Base-by-base conservation (phyloP, 1,140 invertebrate genomes). In the Drosophila pruinosa region DNA sequence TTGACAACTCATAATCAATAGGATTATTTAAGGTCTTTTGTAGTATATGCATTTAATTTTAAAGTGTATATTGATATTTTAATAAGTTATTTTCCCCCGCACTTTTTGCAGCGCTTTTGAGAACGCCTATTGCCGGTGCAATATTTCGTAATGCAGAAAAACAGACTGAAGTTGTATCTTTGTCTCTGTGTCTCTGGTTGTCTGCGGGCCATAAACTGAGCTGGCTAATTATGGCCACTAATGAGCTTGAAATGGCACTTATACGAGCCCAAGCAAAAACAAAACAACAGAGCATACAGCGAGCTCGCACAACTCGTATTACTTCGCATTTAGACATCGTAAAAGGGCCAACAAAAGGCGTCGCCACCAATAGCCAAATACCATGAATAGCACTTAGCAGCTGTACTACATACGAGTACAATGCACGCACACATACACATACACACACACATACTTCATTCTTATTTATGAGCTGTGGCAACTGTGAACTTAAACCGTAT, bases 161-260 rank as follows among this genome's bases (percentile, higher is more conserved):
- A 47, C 15, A 3, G 61, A 59, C 78, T 72, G 69, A 31, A 54
- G 31, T 52, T 43, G 53, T 74, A 47, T 61, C 62, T 83, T 65
- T 78, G 75, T 59, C 36, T 36, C 65, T 12, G 48, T 26, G 61
- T 41, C 48, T 58, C 47, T 58, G 54, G 72, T 73, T 76, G 80
- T 86, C 80, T 86, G 73, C 74, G 76, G 73, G 77, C 82, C 81
- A 85, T 85, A 85, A 85, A 85, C 77, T 71, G 34, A 57, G 53
- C 57, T 77, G 81, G 80, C 80, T 85, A 85, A 85, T 85, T 85
- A 86, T 85, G 81, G 80, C 80, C 82, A 74, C 80, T 85, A 85
- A 85, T 85, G 80, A 85, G 80, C 81, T 85, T 86, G 81, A 85
- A 85, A 85, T 85, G 80, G 80, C 82, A 86, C 82, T 85, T 85